These are phyloP conservation scores for Saxidomus purpurata DNA, from an alignment of 1,140 invertebrate genomes.

Conservation along the genomic window DNA sequence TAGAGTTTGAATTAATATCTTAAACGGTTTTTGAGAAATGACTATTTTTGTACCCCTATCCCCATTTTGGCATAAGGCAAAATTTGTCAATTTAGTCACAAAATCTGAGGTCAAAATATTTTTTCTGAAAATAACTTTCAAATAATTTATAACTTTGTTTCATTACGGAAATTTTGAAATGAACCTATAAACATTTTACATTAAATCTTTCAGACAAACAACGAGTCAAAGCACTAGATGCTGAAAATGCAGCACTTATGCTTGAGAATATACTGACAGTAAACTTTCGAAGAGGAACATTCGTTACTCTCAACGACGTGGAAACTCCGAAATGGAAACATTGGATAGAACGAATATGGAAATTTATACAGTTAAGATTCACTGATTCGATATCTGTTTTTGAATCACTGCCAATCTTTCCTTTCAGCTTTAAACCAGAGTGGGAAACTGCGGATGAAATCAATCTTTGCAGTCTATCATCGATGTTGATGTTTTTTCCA, in stretches of 20 bases:
- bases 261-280: not conserved
- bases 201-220: not conserved
- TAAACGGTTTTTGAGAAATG: no score
- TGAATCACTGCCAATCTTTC: not conserved
- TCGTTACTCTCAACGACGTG: not conserved
- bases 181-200: not conserved
- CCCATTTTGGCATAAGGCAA: no score
- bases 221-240: not conserved
- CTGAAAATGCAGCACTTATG: not conserved
- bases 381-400: not conserved
- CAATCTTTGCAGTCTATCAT: not conserved
- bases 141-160: no score
- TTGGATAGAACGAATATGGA: not conserved
- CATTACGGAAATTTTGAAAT: no score
- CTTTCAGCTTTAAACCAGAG: not conserved
- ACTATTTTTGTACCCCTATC: no score
- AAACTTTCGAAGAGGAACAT: not conserved
- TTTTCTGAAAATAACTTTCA: no score
- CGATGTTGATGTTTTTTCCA: not conserved
- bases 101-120: no score
- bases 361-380: not conserved
- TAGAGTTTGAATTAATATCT: no score
- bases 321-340: not conserved
- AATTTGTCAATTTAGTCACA: no score
- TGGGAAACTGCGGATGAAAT: not conserved